Percentiles rank a stretch among this genome's conserved stretches.
phyloP scores from a whole-genome alignment of 2,113 vertebrate genomes.

The Petrocephalus microphthalmus region DNA sequence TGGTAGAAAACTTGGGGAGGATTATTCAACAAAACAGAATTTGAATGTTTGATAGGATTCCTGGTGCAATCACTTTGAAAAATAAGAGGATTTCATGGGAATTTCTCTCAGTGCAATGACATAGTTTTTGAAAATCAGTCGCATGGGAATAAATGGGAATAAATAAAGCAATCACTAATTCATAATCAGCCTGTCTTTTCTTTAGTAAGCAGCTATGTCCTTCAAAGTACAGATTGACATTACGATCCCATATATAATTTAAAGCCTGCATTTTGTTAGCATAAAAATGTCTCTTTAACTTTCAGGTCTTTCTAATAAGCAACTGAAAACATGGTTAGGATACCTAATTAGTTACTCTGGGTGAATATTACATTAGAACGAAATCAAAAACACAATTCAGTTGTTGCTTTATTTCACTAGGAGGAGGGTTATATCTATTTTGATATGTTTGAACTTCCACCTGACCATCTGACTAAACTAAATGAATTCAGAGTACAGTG shows the following conservation, averaged over 20 bases:
- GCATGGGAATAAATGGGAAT: slow-evolving; percentile 47
- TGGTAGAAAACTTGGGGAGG: neutral
- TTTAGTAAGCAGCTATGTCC: slow-evolving; percentile 64
- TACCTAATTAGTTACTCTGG: neutral
- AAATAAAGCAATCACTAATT: slow-evolving; percentile 69
- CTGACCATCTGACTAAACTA: neutral
- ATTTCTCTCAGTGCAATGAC: slow-evolving; percentile 36
- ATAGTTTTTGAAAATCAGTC: slow-evolving; percentile 51
- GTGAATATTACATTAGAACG: slow-evolving; percentile 16
- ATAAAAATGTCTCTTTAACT: slow-evolving; percentile 28
- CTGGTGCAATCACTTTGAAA: slow-evolving; percentile 47
- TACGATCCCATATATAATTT: slow-evolving; percentile 67
- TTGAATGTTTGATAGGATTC: slow-evolving; percentile 19
- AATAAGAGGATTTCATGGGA: slow-evolving; percentile 31
- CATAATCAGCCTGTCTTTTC: slow-evolving; percentile 62
- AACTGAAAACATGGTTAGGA: neutral
- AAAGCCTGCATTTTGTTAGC: slow-evolving; percentile 36
- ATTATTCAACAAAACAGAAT: slow-evolving; percentile 23
- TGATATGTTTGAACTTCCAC: neutral
- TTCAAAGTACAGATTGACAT: slow-evolving; percentile 31
- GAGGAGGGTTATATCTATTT: neutral
- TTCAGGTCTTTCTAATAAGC: slow-evolving; percentile 17
- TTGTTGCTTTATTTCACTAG: neutral
- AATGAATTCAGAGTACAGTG: neutral
- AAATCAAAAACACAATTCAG: slow-evolving; percentile 2